These are phyloP conservation scores for Syngnathus rostellatus DNA, from an alignment of 2,797 vertebrate genomes.

Conservation along the genomic window DNA sequence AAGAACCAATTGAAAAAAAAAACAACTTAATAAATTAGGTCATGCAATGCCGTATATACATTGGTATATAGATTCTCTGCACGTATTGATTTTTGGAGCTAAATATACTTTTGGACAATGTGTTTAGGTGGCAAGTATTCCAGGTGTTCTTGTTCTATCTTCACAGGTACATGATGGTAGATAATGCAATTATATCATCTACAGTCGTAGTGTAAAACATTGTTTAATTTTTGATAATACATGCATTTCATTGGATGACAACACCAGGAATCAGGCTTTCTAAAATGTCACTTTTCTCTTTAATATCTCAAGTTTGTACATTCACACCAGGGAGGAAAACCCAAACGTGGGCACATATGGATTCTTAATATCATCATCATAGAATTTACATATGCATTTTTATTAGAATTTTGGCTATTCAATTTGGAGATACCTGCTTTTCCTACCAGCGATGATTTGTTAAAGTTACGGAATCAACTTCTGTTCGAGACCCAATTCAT, in stretches of 20 bases:
- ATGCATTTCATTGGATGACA: neutral
- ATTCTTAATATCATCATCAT: too few species aligned
- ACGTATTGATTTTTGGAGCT: neutral
- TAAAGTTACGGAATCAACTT: neutral
- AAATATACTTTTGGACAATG: neutral
- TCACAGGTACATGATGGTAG: too few species aligned
- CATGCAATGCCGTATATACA: neutral
- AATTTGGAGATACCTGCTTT: neutral
- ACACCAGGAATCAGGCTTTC: neutral
- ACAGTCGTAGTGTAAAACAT: too few species aligned
- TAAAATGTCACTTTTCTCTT: neutral
- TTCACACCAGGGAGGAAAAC: too few species aligned
- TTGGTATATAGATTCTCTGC: too few species aligned
- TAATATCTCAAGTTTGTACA: too few species aligned
- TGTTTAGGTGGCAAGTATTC: neutral
- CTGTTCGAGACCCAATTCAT: neutral
- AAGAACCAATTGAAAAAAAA: neutral
- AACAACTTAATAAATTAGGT: neutral
- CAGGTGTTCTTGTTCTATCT: neutral
- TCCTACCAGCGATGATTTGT: neutral
- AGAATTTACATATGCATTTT: neutral
- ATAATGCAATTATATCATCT: too few species aligned
- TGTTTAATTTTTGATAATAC: too few species aligned
- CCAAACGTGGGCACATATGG: too few species aligned
- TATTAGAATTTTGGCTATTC: neutral